Evolutionary conservation across 2,113 vertebrate species (phyloP).

Genomic region (Gambusia affinis): DNA sequence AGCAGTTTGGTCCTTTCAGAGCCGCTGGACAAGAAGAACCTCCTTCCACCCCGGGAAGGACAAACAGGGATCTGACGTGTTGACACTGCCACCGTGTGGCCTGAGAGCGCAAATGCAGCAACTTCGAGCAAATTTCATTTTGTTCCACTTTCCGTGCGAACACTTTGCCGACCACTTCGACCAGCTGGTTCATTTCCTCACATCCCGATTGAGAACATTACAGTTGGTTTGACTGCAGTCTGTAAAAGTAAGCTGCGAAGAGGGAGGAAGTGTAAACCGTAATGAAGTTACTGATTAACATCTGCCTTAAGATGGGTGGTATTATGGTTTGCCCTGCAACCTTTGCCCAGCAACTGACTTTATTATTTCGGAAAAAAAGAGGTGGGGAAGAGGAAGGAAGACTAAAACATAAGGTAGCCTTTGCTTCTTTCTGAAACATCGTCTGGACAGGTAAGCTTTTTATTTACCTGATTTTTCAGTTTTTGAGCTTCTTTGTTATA

Average conservation of each 20-base stretch:
- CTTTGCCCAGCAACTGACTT: conserved; percentile 69
- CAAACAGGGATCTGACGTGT: conserved; percentile 11
- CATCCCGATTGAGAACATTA: background rate
- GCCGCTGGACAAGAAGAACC: too few species aligned
- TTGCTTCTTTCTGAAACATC: background rate
- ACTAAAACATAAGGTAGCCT: conserved; percentile 14
- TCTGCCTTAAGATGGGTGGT: conserved; percentile 35
- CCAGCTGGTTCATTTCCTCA: background rate
- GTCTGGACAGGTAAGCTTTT: conserved; percentile 33
- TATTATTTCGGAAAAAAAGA: conserved; percentile 7
- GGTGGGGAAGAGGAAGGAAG: conserved; percentile 21
- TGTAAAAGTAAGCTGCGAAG: background rate
- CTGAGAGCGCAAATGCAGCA: conserved; percentile 27
- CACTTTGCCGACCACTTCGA: background rate
- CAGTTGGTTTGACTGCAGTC: background rate
- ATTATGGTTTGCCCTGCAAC: conserved; percentile 52
- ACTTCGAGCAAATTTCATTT: background rate
- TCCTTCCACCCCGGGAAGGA: too few species aligned
- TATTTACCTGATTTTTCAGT: background rate
- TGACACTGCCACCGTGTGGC: conserved; percentile 51
- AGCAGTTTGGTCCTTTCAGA: background rate
- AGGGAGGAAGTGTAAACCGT: background rate
- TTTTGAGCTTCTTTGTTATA: background rate
- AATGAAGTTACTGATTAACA: conserved; percentile 76
- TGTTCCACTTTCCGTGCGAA: background rate